These are phyloP conservation scores for Phalacrocorax aristotelis DNA, from an alignment of 2,113 vertebrate genomes.

Conservation along the genomic window DNA sequence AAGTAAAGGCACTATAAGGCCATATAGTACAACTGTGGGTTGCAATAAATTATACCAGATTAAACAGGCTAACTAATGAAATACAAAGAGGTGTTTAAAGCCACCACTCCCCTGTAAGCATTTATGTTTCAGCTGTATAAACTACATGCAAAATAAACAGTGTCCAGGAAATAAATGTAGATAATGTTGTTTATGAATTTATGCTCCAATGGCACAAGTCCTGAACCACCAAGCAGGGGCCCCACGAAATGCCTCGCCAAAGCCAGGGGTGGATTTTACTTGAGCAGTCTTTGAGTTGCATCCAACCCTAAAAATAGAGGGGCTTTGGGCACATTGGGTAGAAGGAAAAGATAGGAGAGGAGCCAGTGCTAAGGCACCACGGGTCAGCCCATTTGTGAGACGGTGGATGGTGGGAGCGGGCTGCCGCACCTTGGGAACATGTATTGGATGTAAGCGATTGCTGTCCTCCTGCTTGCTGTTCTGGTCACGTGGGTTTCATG, in stretches of 20 bases:
- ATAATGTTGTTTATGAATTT: background rate
- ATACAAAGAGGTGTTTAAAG: conserved; percentile 24
- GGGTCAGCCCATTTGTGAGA: background rate
- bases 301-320: background rate
- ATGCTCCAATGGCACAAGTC: background rate
- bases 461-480: background rate
- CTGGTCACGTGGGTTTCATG: background rate
- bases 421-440: rapidly evolving
- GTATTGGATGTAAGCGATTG: rapidly evolving
- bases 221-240: background rate
- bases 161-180: background rate
- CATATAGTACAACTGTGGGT: background rate
- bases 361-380: rapidly evolving
- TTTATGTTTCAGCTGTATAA: background rate
- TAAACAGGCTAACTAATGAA: conserved; percentile 9
- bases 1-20: conserved; percentile 14
- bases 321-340: background rate
- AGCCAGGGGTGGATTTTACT: background rate
- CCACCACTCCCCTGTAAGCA: background rate
- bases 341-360: background rate
- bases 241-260: background rate
- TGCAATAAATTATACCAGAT: background rate
- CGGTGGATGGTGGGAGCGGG: background rate
- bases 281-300: background rate
- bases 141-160: conserved; percentile 17